Conservation (phyloP, 1,140 invertebrate species). For the Trissolcus basalis region DNA sequence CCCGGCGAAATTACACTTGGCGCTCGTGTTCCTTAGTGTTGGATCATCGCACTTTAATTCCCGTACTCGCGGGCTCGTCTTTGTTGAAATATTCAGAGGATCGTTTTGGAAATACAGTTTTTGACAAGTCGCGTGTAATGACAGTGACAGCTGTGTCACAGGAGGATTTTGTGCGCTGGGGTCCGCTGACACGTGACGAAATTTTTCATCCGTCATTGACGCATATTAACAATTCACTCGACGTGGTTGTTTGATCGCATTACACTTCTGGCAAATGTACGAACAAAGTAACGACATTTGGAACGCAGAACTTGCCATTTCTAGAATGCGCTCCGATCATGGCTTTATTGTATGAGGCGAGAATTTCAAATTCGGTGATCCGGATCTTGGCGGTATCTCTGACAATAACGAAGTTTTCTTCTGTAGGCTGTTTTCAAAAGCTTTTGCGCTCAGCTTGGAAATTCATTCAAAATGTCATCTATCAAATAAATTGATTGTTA, state of each 20-base stretch:
- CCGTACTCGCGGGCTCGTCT: too few relatives aligned
- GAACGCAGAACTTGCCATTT: slow-evolving; percentile 38
- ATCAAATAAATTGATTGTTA: neutral
- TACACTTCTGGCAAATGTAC: slow-evolving; percentile 31
- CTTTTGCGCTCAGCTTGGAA: neutral
- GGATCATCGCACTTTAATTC: too few relatives aligned
- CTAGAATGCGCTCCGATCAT: slow-evolving; percentile 31
- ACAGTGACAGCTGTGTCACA: too few relatives aligned
- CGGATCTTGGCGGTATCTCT: slow-evolving; percentile 11
- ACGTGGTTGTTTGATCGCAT: slow-evolving; percentile 35
- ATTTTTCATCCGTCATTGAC: slow-evolving; percentile 29
- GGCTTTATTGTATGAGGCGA: slow-evolving; percentile 24
- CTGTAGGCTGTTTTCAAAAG: neutral
- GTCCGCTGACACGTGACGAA: slow-evolving; percentile 22
- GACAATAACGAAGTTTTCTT: slow-evolving; percentile 3
- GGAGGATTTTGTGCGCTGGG: neutral
- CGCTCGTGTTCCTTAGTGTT: too few relatives aligned
- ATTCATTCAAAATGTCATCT: neutral
- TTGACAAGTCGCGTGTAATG: too few relatives aligned
- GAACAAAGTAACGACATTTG: slow-evolving; percentile 40
- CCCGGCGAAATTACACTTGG: too few relatives aligned
- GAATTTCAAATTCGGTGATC: slow-evolving; percentile 27
- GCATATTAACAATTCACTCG: slow-evolving; percentile 36
- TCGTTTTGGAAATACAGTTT: too few relatives aligned
- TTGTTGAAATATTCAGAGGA: too few relatives aligned